Evolutionary conservation across 2,797 vertebrate genomes (phyloP).

Genomic region (Pogoniulus pusillus): DNA sequence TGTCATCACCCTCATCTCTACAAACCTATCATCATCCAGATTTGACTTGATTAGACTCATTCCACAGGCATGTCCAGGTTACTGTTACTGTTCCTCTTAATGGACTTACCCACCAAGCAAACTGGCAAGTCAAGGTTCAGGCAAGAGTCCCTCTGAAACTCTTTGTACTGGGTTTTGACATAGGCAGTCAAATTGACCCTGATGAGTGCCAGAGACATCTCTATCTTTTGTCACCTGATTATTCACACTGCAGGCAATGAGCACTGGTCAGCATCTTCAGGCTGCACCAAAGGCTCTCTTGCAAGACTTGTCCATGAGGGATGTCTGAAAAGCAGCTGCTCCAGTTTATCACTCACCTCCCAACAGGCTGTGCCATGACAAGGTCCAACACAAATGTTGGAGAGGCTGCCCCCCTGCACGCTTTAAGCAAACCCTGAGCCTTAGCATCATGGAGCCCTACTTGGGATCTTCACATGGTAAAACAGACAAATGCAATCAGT

Average conservation of each 20-base stretch:
- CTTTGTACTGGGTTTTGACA: not conserved
- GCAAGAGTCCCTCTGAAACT: not conserved
- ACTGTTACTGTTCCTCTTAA: not conserved
- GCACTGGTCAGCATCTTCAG: not conserved
- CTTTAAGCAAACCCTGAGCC: not conserved
- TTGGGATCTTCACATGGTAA: not conserved
- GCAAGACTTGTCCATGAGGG: not conserved
- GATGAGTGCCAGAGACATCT: not conserved
- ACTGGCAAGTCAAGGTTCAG: not conserved
- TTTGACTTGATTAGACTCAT: not conserved
- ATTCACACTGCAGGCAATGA: not conserved
- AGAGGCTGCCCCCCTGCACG: not conserved
- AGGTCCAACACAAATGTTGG: not conserved
- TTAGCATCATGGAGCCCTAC: not conserved
- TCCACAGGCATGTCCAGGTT: not conserved
- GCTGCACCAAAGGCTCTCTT: not conserved
- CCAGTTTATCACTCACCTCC: not conserved
- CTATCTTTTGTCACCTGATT: not conserved
- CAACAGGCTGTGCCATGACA: rapidly evolving
- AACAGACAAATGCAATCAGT: not conserved
- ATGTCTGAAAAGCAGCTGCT: not conserved
- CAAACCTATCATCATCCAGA: not conserved
- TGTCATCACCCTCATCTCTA: not conserved
- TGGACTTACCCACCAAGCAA: not conserved
- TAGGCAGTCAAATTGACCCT: not conserved